phyloP scores from a whole-genome alignment of 1,140 invertebrate genomes.

The Acyrthosiphon pisum region DNA sequence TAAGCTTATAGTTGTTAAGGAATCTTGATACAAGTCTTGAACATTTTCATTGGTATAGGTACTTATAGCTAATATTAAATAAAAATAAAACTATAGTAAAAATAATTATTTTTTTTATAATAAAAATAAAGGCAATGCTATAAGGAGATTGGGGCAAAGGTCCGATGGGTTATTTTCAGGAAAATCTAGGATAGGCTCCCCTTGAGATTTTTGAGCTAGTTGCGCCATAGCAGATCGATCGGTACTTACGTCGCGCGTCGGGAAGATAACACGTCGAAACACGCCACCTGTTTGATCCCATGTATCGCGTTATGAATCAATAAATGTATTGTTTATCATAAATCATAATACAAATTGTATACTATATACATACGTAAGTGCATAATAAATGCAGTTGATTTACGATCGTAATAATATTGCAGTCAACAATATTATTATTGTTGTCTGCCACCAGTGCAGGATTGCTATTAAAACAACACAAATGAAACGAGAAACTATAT shows the following conservation, averaged over 20 bases:
- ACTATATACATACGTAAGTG: not conserved
- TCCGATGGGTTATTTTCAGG: not conserved
- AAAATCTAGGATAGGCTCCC: not conserved
- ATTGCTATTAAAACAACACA: not conserved
- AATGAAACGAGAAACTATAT: not conserved
- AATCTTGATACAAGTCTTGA: not conserved
- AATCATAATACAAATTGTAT: not conserved
- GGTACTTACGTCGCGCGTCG: too few species aligned
- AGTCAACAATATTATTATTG: not conserved
- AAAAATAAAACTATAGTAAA: not conserved
- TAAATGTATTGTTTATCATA: not conserved
- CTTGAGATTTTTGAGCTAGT: not conserved
- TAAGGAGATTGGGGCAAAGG: not conserved
- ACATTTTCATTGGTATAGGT: not conserved
- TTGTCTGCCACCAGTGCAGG: not conserved
- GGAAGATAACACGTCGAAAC: not conserved
- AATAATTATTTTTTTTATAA: not conserved
- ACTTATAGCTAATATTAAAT: not conserved
- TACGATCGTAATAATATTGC: slow-evolving; percentile 5
- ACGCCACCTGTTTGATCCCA: not conserved
- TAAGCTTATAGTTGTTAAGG: not conserved
- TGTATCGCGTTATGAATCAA: not conserved
- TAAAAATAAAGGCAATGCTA: too few species aligned
- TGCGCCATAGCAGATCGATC: not conserved
- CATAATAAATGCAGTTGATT: not conserved